These are phyloP conservation scores for Fistularia tabacaria DNA, from an alignment of 2,797 vertebrate species.

Conservation along the genomic window DNA sequence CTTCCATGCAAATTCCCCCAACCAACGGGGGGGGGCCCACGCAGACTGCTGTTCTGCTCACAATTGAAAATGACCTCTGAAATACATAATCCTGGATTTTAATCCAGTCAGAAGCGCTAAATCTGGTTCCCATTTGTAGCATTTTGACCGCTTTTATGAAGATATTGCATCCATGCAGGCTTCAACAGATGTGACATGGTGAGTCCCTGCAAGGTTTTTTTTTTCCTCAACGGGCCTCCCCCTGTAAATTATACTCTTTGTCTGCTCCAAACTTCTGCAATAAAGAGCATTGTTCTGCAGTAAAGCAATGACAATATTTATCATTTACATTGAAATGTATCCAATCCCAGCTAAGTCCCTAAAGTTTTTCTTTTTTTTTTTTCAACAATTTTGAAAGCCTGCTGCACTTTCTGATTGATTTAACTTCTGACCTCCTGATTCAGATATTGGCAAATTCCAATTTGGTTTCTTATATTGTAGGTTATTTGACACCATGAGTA, in stretches of 20 bases:
- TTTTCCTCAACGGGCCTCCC: not conserved
- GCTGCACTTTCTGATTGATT: no score
- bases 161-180: slow-evolving; percentile 7
- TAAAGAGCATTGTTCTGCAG: no score
- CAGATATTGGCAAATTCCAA: no score
- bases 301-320: no score
- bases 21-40: not conserved
- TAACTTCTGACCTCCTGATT: no score
- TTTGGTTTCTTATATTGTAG: no score
- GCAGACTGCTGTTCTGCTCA: slow-evolving; percentile 20
- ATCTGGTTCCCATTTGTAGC: slow-evolving; percentile 39
- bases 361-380: no score
- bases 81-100: slow-evolving; percentile 51
- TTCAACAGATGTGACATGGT: not conserved
- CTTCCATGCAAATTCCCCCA: slow-evolving; percentile 18
- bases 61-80: slow-evolving; percentile 41
- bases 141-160: slow-evolving; percentile 27
- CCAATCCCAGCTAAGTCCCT: no score
- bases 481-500: no score
- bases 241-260: not conserved
- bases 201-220: not conserved
- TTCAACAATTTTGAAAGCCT: no score
- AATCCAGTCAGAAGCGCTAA: slow-evolving; percentile 48
- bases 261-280: no score
- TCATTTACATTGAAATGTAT: no score